Evolutionary conservation across 2,888 invertebrate genomes (phyloP).

Genomic region (Corbicula japonica): DNA sequence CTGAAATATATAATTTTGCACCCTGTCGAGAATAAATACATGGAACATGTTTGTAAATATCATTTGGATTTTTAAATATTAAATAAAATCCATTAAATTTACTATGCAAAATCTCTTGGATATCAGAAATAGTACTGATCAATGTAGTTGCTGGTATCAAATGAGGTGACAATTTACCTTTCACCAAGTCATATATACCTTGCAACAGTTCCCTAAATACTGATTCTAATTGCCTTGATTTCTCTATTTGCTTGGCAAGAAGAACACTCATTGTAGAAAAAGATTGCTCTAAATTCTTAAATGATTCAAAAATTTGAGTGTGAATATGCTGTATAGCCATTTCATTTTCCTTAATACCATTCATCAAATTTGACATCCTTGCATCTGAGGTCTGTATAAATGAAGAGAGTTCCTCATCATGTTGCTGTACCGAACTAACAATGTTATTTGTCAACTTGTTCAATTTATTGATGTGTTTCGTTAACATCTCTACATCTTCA

Average conservation of each 20-base stretch:
- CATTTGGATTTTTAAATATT: conserved; percentile 26
- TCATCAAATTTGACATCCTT: neutral
- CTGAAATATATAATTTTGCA: neutral
- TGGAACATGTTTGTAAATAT: conserved; percentile 26
- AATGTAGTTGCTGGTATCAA: conserved; percentile 23
- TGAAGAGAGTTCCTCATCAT: neutral
- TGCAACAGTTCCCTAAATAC: conserved; percentile 20
- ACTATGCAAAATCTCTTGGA: conserved; percentile 28
- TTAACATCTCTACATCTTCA: neutral
- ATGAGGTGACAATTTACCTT: conserved; percentile 44
- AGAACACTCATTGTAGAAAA: conserved; percentile 22
- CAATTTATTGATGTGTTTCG: neutral
- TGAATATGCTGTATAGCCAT: conserved; percentile 26
- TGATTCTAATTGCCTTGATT: conserved; percentile 2
- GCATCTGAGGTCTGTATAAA: neutral
- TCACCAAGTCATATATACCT: conserved; percentile 34
- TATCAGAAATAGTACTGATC: conserved; percentile 2
- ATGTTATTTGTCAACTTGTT: neutral
- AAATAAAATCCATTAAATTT: conserved; percentile 44
- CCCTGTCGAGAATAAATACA: conserved; percentile 16
- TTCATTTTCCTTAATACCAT: conserved; percentile 17
- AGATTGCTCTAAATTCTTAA: conserved; percentile 12
- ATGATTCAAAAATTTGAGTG: conserved; percentile 12
- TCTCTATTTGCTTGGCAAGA: conserved; percentile 1
- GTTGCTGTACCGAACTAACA: neutral